These are phyloP conservation scores for Eilema sororculum DNA, from an alignment of 2,888 invertebrate species.

Conservation along the genomic window DNA sequence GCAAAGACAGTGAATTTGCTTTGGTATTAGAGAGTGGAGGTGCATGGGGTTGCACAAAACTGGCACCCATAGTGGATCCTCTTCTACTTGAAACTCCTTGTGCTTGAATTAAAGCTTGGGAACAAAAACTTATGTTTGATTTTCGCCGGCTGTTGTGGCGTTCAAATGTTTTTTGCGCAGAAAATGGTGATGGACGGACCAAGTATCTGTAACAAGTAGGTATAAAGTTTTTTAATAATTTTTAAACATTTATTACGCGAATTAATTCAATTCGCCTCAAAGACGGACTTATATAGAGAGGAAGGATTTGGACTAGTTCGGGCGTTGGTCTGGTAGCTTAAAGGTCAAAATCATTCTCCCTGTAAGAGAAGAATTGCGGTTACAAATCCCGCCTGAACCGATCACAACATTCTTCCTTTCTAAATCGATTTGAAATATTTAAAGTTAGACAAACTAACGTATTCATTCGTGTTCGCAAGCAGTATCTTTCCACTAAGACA, in stretches of 20 bases:
- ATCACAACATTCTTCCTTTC: too few species aligned
- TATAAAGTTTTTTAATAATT: too few species aligned
- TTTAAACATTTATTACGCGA: too few species aligned
- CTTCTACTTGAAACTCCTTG: constrained; percentile 88
- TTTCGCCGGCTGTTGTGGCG: constrained; percentile 96
- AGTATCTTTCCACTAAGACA: neutral
- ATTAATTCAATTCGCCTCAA: too few species aligned
- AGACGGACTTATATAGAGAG: too few species aligned
- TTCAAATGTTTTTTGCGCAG: constrained; percentile 97
- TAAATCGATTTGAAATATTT: too few species aligned
- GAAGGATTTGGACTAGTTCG: too few species aligned
- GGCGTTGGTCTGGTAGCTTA: too few species aligned
- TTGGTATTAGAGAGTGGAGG: constrained; percentile 94
- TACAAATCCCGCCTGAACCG: too few species aligned
- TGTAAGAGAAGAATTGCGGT: too few species aligned
- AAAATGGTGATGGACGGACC: constrained; percentile 97
- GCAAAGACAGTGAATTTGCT: constrained; percentile 95
- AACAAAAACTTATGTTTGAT: constrained; percentile 96
- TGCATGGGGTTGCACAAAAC: constrained; percentile 89
- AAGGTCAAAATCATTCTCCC: too few species aligned
- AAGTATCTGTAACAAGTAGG: constrained; percentile 90
- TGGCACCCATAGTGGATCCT: constrained; percentile 90
- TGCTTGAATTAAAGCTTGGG: constrained; percentile 90
- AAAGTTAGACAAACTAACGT: neutral
- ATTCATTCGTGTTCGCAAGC: neutral